Evolutionary conservation across 53 echinoderm and acorn worm genomes (phyloP).

Genomic region (Luidia sarsii): DNA sequence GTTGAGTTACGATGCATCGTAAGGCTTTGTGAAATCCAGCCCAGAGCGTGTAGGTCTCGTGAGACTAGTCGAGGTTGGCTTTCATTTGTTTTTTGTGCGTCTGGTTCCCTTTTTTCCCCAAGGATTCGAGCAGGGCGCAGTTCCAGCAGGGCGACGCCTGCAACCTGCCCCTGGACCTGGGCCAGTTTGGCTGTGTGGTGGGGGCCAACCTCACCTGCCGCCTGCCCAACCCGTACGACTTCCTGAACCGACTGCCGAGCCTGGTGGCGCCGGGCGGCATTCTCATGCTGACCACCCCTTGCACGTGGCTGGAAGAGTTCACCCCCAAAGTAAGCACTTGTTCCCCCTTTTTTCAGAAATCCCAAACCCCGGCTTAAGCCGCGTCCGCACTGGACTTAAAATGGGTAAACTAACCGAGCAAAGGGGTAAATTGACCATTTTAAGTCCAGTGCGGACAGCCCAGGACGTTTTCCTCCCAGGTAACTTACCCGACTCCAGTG

Average conservation of each 20-base stretch:
- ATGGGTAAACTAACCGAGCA: no score
- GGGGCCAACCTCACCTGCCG: conserved; percentile 91
- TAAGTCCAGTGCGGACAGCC: no score
- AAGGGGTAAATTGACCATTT: no score
- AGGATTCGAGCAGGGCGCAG: conserved; percentile 77
- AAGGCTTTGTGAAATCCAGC: no score
- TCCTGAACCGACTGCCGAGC: conserved; percentile 78
- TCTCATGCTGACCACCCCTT: conserved; percentile 86
- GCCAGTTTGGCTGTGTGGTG: conserved; percentile 96
- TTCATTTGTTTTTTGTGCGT: background rate
- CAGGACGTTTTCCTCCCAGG: no score
- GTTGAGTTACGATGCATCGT: no score
- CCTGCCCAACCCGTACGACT: conserved; percentile 82
- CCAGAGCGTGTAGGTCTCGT: no score
- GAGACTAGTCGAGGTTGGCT: background rate
- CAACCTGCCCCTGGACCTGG: conserved; percentile 80
- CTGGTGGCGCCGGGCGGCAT: conserved; percentile 90
- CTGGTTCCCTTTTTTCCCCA: background rate
- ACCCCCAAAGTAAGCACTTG: conserved; percentile 99
- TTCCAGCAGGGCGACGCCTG: conserved; percentile 98
- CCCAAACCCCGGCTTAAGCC: no score
- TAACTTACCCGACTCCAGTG: no score
- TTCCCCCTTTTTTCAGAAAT: no score
- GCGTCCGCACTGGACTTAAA: no score
- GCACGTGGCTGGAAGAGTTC: conserved; percentile 73